Evolutionary conservation across 2,797 vertebrate genomes (phyloP).

Genomic region (Cetoscarus ocellatus): DNA sequence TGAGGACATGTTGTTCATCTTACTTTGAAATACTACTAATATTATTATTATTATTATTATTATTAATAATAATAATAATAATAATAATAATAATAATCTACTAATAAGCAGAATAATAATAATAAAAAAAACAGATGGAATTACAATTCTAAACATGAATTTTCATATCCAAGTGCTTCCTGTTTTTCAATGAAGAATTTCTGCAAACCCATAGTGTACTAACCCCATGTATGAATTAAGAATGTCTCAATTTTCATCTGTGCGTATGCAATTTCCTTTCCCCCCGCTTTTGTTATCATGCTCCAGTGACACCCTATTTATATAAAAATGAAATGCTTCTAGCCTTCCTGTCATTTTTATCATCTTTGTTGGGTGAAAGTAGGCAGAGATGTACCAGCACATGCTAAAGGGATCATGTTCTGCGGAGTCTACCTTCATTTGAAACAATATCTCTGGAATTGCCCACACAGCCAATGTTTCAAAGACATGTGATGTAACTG

Average conservation of each 20-base stretch:
- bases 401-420: constrained; percentile 46
- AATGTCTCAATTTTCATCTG: constrained; percentile 29
- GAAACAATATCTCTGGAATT: constrained; percentile 72
- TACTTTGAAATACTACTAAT: too few relatives aligned
- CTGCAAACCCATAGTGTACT: not conserved
- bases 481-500: constrained; percentile 44
- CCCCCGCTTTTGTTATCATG: constrained; percentile 40
- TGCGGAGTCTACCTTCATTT: constrained; percentile 51
- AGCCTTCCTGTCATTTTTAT: constrained; percentile 54
- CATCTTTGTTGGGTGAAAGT: constrained; percentile 63
- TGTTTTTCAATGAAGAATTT: not conserved
- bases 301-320: constrained; percentile 39
- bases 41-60: too few relatives aligned
- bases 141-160: not conserved
- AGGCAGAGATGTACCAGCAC: constrained; percentile 40
- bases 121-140: not conserved
- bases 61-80: too few relatives aligned
- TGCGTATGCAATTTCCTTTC: constrained; percentile 36
- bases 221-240: constrained; percentile 8
- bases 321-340: constrained; percentile 30
- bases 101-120: not conserved
- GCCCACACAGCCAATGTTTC: constrained; percentile 60
- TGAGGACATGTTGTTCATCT: too few relatives aligned
- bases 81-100: too few relatives aligned
- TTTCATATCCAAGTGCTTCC: not conserved